Conservation (phyloP, 2,113 vertebrate genomes). For the Erythrolamprus reginae region DNA sequence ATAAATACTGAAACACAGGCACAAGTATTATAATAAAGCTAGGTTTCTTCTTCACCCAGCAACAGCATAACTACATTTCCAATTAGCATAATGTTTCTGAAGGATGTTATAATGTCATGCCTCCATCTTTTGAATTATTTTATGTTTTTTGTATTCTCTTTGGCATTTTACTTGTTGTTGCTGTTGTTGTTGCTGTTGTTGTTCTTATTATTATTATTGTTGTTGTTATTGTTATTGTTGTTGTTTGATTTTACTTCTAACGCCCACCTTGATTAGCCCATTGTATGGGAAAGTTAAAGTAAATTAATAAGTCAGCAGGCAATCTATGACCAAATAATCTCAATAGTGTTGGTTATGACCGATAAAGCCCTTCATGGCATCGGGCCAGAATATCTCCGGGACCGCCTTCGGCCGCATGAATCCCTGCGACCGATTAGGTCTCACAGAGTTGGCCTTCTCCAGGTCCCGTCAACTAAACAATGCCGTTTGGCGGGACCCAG, state of each 20-base stretch:
- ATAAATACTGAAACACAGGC: conserved; percentile 29
- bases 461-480: too few relatives aligned
- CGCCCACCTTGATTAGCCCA: not conserved
- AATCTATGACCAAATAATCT: not conserved
- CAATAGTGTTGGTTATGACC: too few relatives aligned
- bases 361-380: too few relatives aligned
- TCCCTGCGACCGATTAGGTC: too few relatives aligned
- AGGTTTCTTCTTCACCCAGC: too few relatives aligned
- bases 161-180: not conserved
- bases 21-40: not conserved
- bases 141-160: not conserved
- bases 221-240: not conserved
- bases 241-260: not conserved
- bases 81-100: not conserved
- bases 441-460: too few relatives aligned
- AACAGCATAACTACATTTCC: not conserved
- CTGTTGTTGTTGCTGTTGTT: not conserved
- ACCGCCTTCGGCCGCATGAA: too few relatives aligned
- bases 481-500: too few relatives aligned
- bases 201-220: not conserved
- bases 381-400: too few relatives aligned
- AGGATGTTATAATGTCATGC: not conserved
- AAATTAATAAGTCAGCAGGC: not conserved
- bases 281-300: not conserved
- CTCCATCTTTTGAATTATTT: not conserved